phyloP scores from a whole-genome alignment of 30 jellyfish, hydroid and myxozoan species.

The Cassiopea xamachana region DNA sequence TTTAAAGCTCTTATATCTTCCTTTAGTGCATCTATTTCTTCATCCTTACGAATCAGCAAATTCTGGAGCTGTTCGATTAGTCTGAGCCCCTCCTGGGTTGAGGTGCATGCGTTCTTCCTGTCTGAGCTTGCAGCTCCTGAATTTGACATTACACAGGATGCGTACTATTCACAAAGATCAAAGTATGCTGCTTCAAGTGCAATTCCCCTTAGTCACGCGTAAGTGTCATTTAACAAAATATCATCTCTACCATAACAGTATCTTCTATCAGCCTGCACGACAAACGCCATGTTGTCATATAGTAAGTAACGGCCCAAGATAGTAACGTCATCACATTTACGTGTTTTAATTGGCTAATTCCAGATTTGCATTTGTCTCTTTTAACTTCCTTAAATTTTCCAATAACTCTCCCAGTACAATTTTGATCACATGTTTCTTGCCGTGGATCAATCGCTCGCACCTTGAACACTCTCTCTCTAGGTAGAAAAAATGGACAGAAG shows the following conservation, averaged over 20 bases:
- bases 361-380: neutral
- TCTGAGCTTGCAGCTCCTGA: constrained; percentile 54
- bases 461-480: neutral
- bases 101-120: constrained; percentile 69
- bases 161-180: neutral
- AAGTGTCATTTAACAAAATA: neutral
- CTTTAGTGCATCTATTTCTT: constrained; percentile 65
- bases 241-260: neutral
- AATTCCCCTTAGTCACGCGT: neutral
- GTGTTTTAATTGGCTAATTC: constrained; percentile 7
- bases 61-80: constrained; percentile 77
- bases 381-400: constrained; percentile 16
- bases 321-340: neutral
- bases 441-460: neutral
- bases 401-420: neutral
- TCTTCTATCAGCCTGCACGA: neutral
- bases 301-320: constrained; percentile 17
- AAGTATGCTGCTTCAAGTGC: neutral
- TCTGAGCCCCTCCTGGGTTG: constrained; percentile 88
- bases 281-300: constrained; percentile 35
- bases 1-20: constrained; percentile 27
- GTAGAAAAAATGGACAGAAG: too few relatives aligned
- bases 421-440: neutral
- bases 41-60: constrained; percentile 73
- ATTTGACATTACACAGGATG: constrained; percentile 59